phyloP scores from a whole-genome alignment of 2,888 invertebrate genomes.

The Argynnis bischoffii region DNA sequence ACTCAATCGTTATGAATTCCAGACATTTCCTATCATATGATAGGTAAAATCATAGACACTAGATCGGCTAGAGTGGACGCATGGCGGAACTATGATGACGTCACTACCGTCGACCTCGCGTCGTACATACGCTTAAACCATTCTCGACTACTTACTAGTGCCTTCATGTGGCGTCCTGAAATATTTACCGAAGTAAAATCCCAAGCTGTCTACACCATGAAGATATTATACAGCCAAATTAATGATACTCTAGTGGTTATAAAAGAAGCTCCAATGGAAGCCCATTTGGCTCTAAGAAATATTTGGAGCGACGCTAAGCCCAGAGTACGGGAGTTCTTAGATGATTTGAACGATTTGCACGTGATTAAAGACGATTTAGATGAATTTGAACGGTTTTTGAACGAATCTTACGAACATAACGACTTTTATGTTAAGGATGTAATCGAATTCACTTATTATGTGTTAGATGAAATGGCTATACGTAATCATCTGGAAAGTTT shows the following conservation, averaged over 20 bases:
- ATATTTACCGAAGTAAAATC: constrained; percentile 80
- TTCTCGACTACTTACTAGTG: constrained; percentile 90
- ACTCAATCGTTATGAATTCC: constrained; percentile 32
- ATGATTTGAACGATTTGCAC: constrained; percentile 87
- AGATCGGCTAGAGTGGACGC: constrained; percentile 89
- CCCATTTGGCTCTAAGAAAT: constrained; percentile 84
- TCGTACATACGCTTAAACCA: constrained; percentile 92
- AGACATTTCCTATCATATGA: constrained; percentile 84
- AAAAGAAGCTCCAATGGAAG: constrained; percentile 85
- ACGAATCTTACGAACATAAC: constrained; percentile 89
- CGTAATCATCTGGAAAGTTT: constrained; percentile 89
- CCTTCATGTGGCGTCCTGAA: constrained; percentile 90
- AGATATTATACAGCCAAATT: constrained; percentile 67
- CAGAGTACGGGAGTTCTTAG: constrained; percentile 85
- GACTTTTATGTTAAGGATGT: constrained; percentile 93
- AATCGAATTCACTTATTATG: constrained; percentile 85
- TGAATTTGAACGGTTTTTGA: constrained; percentile 86
- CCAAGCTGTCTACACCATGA: constrained; percentile 58
- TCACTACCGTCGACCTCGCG: constrained; percentile 88
- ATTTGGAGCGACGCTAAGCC: constrained; percentile 90
- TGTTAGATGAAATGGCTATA: constrained; percentile 90
- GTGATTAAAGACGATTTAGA: constrained; percentile 88
- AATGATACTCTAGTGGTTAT: constrained; percentile 71
- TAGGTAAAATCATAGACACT: constrained; percentile 89
- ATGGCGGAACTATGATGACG: constrained; percentile 92